These are phyloP conservation scores for Speoplatyrhinus poulsoni DNA, from an alignment of 2,113 vertebrate genomes.

Conservation along the genomic window DNA sequence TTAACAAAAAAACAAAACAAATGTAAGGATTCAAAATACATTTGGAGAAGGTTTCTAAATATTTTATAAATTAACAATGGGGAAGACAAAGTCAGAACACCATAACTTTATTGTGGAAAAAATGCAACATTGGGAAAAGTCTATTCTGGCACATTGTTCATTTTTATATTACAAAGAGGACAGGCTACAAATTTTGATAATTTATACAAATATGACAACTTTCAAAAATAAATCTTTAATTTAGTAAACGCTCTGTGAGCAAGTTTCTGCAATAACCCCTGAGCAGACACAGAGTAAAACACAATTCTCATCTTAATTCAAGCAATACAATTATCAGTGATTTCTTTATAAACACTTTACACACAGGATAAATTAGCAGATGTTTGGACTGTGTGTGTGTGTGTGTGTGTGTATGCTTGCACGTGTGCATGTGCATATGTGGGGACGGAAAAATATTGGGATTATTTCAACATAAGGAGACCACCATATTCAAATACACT, in stretches of 20 bases:
- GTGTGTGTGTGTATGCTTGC: constrained; percentile 7
- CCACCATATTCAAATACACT: constrained; percentile 55
- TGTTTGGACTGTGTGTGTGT: constrained; percentile 33
- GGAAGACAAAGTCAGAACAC: constrained; percentile 67
- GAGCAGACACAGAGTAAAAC: constrained; percentile 88
- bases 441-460: constrained; percentile 10
- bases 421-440: constrained; percentile 4
- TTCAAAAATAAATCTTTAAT: constrained; percentile 97
- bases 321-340: constrained; percentile 55
- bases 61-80: constrained; percentile 17
- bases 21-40: not conserved
- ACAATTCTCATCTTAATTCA: constrained; percentile 52
- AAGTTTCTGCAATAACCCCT: constrained; percentile 89
- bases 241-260: constrained; percentile 93
- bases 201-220: constrained; percentile 97
- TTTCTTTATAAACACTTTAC: constrained; percentile 58
- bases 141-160: constrained; percentile 87
- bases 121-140: constrained; percentile 81
- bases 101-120: constrained; percentile 90
- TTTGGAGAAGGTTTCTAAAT: too few species aligned
- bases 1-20: too few species aligned
- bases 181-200: constrained; percentile 95
- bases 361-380: constrained; percentile 64
- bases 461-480: constrained; percentile 44
- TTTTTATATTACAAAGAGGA: constrained; percentile 85